phyloP scores from a whole-genome alignment of 2,888 invertebrate species.

The Cosmia trapezina region DNA sequence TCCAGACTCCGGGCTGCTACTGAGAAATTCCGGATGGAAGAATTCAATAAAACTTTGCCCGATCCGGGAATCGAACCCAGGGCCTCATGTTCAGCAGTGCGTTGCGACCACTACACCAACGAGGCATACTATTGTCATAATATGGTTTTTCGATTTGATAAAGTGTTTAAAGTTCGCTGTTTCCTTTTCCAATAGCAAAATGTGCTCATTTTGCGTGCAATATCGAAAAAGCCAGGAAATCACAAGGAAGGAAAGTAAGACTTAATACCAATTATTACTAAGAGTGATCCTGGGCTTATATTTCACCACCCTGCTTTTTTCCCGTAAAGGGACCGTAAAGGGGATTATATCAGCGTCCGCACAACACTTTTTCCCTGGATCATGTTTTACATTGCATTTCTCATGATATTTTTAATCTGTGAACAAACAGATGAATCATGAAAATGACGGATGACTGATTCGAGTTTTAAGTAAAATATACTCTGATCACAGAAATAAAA shows the following conservation, averaged over 20 bases:
- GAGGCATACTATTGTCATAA: no score
- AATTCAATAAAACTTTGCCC: no score
- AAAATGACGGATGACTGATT: not conserved
- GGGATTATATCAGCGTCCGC: slow-evolving; percentile 25
- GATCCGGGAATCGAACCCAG: no score
- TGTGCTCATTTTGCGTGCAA: not conserved
- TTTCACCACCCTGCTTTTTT: slow-evolving; percentile 7
- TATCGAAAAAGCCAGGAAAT: slow-evolving; percentile 7
- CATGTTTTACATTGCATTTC: slow-evolving; percentile 15
- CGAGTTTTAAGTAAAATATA: not conserved
- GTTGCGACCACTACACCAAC: no score
- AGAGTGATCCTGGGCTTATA: slow-evolving; percentile 31
- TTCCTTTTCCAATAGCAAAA: no score
- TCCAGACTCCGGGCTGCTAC: no score
- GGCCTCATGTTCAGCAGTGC: no score
- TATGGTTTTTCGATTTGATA: not conserved
- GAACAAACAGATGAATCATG: not conserved
- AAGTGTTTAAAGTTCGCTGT: not conserved
- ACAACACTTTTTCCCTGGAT: slow-evolving; percentile 17
- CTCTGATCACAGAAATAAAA: not conserved
- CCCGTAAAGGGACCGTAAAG: not conserved
- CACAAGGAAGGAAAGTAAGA: not conserved
- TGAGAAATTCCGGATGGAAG: no score
- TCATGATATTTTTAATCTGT: slow-evolving; percentile 8
- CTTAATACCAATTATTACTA: slow-evolving; percentile 33